Conservation (phyloP, 2,888 invertebrate species). For the Mythimna pallens region DNA sequence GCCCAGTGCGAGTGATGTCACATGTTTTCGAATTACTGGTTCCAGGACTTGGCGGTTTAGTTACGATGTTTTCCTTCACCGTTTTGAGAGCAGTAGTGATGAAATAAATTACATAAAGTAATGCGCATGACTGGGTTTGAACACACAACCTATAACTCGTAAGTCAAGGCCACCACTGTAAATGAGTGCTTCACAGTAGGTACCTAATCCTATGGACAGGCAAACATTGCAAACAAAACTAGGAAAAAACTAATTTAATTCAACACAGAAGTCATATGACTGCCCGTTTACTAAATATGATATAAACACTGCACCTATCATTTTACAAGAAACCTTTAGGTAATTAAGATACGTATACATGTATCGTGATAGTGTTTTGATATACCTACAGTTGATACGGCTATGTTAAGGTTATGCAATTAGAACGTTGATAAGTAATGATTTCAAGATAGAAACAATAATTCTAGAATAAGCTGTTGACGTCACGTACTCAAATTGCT, state of each 20-base stretch:
- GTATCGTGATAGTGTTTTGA: slow-evolving; percentile 66
- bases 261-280: slow-evolving; percentile 59
- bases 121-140: too few species aligned
- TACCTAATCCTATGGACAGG: not conserved
- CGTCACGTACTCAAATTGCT: slow-evolving; percentile 34
- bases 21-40: too few species aligned
- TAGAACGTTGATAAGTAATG: slow-evolving; percentile 61
- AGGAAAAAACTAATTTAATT: slow-evolving; percentile 21
- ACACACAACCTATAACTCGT: too few species aligned
- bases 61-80: too few species aligned
- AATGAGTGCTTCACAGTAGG: too few species aligned
- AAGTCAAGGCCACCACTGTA: too few species aligned
- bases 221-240: not conserved
- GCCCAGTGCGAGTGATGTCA: too few species aligned
- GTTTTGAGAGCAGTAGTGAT: too few species aligned
- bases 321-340: slow-evolving; percentile 58
- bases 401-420: slow-evolving; percentile 71
- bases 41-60: too few species aligned
- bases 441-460: slow-evolving; percentile 40
- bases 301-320: slow-evolving; percentile 45
- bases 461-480: slow-evolving; percentile 56
- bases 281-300: slow-evolving; percentile 21
- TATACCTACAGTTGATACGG: slow-evolving; percentile 60
- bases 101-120: too few species aligned
- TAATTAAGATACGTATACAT: slow-evolving; percentile 56